Conservation (phyloP, 2,797 vertebrate species). For the Poeciliopsis infans region DNA sequence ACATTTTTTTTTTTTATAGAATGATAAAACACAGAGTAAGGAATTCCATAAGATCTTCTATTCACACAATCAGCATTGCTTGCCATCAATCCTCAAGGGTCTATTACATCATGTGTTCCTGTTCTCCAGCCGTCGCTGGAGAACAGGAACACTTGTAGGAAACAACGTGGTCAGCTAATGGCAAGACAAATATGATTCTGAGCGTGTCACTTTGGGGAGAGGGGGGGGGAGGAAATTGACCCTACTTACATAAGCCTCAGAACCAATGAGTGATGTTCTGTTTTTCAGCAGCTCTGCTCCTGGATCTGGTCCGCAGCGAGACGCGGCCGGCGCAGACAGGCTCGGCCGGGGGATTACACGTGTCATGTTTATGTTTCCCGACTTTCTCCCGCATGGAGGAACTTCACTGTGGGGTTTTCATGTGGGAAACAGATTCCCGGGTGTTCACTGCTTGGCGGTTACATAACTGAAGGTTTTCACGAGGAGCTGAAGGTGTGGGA, state of each 20-base stretch:
- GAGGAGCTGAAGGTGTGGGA: not conserved
- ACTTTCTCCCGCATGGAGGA: constrained; percentile 19
- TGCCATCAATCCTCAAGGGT: not conserved
- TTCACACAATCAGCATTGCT: not conserved
- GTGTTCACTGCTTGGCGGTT: not conserved
- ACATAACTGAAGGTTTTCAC: not conserved
- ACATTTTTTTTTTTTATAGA: not conserved
- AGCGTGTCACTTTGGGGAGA: constrained; percentile 24
- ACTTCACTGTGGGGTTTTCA: constrained; percentile 18
- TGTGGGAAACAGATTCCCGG: constrained; percentile 2
- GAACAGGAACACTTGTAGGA: constrained; percentile 14
- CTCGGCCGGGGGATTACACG: constrained; percentile 30
- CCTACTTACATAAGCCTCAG: constrained; percentile 41
- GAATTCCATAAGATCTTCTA: not conserved
- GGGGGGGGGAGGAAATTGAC: constrained; percentile 39
- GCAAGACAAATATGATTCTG: constrained; percentile 12
- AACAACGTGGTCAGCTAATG: constrained; percentile 15
- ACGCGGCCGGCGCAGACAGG: constrained; percentile 3
- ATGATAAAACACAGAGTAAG: not conserved
- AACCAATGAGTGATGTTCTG: constrained; percentile 37
- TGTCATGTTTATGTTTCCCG: constrained; percentile 33
- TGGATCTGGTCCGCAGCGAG: constrained; percentile 6
- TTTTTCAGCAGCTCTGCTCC: constrained; percentile 33
- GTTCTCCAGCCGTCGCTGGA: constrained; percentile 5
- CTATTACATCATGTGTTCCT: constrained; percentile 8